phyloP scores from a whole-genome alignment of 2,113 vertebrate species.

The Typhlomys cinereus region DNA sequence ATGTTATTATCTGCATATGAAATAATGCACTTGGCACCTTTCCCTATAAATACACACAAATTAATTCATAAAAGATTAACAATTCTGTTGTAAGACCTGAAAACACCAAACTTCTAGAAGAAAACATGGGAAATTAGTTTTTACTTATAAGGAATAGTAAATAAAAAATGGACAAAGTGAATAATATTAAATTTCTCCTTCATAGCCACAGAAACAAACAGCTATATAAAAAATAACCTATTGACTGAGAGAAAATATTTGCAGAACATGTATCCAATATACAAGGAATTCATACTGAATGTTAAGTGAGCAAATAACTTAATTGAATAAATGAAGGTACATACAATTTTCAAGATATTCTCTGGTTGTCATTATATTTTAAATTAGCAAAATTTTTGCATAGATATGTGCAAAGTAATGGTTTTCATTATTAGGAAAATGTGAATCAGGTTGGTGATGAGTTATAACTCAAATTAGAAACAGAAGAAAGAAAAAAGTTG shows the following conservation, averaged over 20 bases:
- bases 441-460: no score
- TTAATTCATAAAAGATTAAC: no score
- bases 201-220: background rate
- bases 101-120: background rate
- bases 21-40: background rate
- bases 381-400: no score
- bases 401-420: no score
- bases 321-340: no score
- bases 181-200: background rate
- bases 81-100: background rate
- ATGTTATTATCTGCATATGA: background rate
- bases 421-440: no score
- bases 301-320: background rate
- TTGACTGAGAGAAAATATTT: background rate
- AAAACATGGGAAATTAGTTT: background rate
- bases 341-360: no score
- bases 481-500: no score
- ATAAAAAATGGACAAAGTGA: background rate
- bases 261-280: background rate
- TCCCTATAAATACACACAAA: background rate
- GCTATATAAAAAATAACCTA: background rate
- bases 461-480: no score
- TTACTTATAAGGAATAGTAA: background rate
- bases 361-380: no score
- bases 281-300: background rate